Evolutionary conservation across 1,140 invertebrate genomes (phyloP), one percentile per base, ranked within the genome.

Genomic region (Drosophila novamexicana): DNA sequence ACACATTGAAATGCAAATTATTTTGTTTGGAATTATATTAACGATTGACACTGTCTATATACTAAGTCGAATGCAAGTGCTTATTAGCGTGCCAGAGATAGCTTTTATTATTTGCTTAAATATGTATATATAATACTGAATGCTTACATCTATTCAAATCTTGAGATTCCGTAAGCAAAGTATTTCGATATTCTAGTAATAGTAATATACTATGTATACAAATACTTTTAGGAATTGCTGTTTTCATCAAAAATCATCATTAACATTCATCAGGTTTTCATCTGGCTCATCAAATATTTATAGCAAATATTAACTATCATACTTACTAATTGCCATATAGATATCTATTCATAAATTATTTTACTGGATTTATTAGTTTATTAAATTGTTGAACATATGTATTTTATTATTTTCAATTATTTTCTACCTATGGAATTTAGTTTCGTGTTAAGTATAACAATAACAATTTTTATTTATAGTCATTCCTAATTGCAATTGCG

Each of bases 1-100:
- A 29, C 22, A 63, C 75, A 72, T 85, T 78, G 29, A 81, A 86
- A 85, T 85, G 81, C 81, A 85, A 85, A 85, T 85, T 50, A 32
- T 42, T 34, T 16, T 34, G 32, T 57, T 56, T 49, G 37, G 53
- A 74, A 81, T 81, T 69, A 70, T 83, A 83, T 76, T 83, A 78
- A 78, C 40, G 75, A 75, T 68, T 77, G 76, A 67, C 52, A 70
- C 40, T 58, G 53, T 64, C 53, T 79, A 79, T 59, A 44, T 57
- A 56, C 16, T 63, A 49, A 40, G 42, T 37, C 7, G 34, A 50
- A 10, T 57, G 39, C 61, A 75, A 56, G 49, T 85, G 81, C 66
- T 71, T 77, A 80, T 83, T 80, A 77, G 61, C 70, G 45, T 39
- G 66, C 70, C 69, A 54, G 22, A 39, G 75, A 75, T 74, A 73